Evolutionary conservation across 2,113 vertebrate genomes (phyloP).

Genomic region (chimpanzee (Pan troglodytes)): DNA sequence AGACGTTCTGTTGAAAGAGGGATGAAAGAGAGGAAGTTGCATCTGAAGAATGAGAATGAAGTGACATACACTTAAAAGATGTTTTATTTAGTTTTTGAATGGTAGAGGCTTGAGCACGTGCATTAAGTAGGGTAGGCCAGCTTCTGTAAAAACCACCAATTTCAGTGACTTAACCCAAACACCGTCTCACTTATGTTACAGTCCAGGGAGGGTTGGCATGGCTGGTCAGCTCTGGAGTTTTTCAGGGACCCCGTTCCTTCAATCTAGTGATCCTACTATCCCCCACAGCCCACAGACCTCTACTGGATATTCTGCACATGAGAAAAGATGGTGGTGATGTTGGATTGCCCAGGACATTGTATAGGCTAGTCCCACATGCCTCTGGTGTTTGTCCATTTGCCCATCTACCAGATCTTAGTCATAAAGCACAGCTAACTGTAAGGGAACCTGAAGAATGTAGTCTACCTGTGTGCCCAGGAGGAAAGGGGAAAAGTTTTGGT

Average conservation of each 20-base stretch:
- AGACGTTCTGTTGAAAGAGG: background rate
- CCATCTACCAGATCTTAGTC: background rate
- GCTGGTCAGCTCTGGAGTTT: background rate
- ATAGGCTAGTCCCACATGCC: too few species aligned
- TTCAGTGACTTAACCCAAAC: background rate
- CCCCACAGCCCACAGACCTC: background rate
- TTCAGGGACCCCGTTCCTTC: background rate
- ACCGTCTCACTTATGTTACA: background rate
- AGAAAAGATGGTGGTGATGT: background rate
- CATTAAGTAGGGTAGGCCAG: background rate
- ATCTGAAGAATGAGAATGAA: background rate
- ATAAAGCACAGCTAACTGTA: background rate
- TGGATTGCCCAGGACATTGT: background rate
- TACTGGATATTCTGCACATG: background rate
- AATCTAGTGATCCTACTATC: background rate
- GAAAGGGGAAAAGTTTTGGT: background rate
- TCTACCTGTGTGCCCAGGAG: background rate
- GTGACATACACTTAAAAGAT: too few species aligned
- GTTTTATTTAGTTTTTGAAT: background rate
- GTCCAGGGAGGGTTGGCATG: background rate
- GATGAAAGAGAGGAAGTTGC: background rate
- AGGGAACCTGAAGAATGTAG: background rate
- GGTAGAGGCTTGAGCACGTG: too few species aligned
- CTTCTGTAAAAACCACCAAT: background rate
- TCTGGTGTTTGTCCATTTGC: background rate